Base-by-base conservation (phyloP, 2,113 vertebrate species). In the Podiceps cristatus region DNA sequence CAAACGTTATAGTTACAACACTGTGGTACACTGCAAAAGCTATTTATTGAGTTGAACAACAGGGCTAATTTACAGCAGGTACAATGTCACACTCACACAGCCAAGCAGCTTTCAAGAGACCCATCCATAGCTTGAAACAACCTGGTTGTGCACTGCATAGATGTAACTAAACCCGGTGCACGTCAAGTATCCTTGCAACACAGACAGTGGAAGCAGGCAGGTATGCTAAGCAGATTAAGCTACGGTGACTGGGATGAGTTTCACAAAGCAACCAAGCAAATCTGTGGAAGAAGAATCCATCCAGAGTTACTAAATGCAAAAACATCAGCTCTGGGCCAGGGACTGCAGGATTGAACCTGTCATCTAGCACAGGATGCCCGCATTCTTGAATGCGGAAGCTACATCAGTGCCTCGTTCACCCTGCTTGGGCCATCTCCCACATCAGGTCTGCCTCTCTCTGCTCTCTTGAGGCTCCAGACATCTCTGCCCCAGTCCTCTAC, bases 71-170 rank as follows among this genome's bases (percentile, higher is more conserved):
- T 47, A 45, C 42, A 44, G 13, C 10, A 59, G 22, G 13, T 42
- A 73, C 33, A 82, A 14, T 18, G 29, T 42, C 60, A 53, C 6
- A 7, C 16, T 50, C n/a, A 24, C 18, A 19, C 7, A 5, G 33
- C 49, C 44, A 66, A 29, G 69, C 8, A 56, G 29, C 24, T 78
- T 86, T 58, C 33, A 53, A 18, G 14, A 68, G 28, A 16, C 53
- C 62, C 31, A 40, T 53, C 11, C 9, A 9, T 55, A 31, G 20
- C 59, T 56, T 86, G 28, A 31, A 56, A 62, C 13, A 60, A 40
- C 0, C 0, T 2, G 9, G 66, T 49, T 63, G 45, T 76, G 20
- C 10, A 15, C 13, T 9, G 6, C 8, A 9, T 40, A 23, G 11
- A 5, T 24, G 5, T 22, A 73, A 81, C 13, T 29, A 50, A 42